Evolutionary conservation across 2,888 invertebrate genomes (phyloP).

Genomic region (Camptogramma bilineatum): DNA sequence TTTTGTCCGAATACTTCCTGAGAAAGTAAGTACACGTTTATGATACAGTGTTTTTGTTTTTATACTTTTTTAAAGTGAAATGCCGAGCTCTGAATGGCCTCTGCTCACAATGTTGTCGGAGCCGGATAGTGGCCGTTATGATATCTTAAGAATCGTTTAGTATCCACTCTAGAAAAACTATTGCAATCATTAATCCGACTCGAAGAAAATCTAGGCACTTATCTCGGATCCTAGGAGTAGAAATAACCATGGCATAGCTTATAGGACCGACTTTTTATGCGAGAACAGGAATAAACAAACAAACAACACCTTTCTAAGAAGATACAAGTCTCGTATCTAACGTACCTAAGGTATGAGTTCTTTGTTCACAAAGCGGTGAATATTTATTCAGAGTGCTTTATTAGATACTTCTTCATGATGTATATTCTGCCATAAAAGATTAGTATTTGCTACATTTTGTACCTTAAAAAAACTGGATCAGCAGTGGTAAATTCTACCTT

Average conservation of each 20-base stretch:
- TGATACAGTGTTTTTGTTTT: constrained; percentile 42
- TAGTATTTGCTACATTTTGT: too few relatives aligned
- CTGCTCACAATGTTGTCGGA: constrained; percentile 3
- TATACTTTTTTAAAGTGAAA: constrained; percentile 23
- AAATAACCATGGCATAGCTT: neutral
- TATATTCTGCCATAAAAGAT: too few relatives aligned
- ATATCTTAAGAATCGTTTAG: constrained; percentile 28
- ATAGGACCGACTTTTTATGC: neutral
- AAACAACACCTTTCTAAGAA: too few relatives aligned
- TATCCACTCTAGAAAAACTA: constrained; percentile 27
- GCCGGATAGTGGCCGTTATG: constrained; percentile 37
- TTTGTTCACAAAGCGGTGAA: too few relatives aligned
- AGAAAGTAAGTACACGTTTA: constrained; percentile 54
- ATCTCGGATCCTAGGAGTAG: constrained; percentile 12
- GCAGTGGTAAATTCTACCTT: too few relatives aligned
- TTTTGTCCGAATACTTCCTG: constrained; percentile 55
- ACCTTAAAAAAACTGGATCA: too few relatives aligned
- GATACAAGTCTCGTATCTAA: too few relatives aligned
- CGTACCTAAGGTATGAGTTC: too few relatives aligned
- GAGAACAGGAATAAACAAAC: too few relatives aligned
- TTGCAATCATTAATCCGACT: constrained; percentile 27
- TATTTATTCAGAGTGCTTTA: too few relatives aligned
- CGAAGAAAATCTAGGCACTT: constrained; percentile 30
- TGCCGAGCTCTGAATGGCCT: constrained; percentile 1
- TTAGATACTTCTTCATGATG: too few relatives aligned